phyloP scores from a whole-genome alignment of 2,797 vertebrate genomes.

The Pipistrellus pipistrellus region DNA sequence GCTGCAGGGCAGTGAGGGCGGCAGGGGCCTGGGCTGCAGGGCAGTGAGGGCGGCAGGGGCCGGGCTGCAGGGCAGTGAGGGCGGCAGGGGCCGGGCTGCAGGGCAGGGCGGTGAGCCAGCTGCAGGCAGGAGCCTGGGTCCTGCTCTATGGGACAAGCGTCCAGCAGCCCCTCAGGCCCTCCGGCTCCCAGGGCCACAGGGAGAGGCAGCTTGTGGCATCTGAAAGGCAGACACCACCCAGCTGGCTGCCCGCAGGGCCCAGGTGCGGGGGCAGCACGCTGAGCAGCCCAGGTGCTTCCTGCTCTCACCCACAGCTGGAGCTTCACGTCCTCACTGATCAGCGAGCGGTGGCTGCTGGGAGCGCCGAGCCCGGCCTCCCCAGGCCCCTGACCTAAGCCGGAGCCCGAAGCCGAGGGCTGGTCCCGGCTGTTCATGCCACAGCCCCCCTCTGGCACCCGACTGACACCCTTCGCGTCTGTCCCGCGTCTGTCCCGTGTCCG shows the following conservation, averaged over 20 bases:
- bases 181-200: fast-evolving
- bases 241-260: neutral
- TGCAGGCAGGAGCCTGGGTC: no score
- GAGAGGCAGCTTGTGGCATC: no score
- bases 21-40: no score
- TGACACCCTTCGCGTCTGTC: no score
- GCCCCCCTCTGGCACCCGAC: neutral
- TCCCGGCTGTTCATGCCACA: no score
- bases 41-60: fast-evolving
- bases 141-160: neutral
- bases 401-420: neutral
- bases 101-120: no score
- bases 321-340: neutral
- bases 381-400: neutral
- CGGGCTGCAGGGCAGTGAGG: no score
- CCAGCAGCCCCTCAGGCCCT: fast-evolving
- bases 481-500: neutral
- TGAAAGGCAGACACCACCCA: fast-evolving
- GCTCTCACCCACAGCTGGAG: neutral
- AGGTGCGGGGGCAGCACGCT: neutral
- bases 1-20: fast-evolving
- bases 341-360: neutral
- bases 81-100: no score
- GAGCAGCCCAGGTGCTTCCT: neutral
- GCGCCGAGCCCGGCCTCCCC: no score